phyloP scores from a whole-genome alignment of 1,140 invertebrate genomes.

The Macrosteles quadrilineatus region DNA sequence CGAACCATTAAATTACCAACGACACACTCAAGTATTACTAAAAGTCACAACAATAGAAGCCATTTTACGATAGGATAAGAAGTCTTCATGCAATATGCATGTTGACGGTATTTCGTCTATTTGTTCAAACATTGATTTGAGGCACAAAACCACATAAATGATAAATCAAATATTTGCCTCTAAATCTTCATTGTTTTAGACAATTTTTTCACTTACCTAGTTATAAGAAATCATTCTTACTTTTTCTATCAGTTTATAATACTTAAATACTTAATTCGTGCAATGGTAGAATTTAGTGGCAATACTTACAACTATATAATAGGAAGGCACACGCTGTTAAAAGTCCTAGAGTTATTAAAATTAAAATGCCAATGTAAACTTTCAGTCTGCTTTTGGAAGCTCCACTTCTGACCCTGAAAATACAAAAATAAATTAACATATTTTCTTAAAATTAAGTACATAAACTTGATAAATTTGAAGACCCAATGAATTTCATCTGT shows the following conservation, averaged over 20 bases:
- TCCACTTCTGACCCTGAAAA: constrained; percentile 9
- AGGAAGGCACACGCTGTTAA: not conserved
- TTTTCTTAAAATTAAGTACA: not conserved
- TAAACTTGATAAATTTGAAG: not conserved
- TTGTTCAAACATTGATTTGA: too few relatives aligned
- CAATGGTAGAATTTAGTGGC: too few relatives aligned
- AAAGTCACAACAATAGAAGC: not conserved
- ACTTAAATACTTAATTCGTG: too few relatives aligned
- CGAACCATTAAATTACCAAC: not conserved
- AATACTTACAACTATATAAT: constrained; percentile 14
- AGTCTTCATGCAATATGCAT: too few relatives aligned
- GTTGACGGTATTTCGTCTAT: too few relatives aligned
- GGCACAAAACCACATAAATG: too few relatives aligned
- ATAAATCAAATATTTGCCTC: too few relatives aligned
- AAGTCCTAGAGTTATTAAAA: not conserved
- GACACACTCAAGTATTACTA: not conserved
- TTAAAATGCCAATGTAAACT: constrained; percentile 11
- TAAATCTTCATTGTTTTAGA: too few relatives aligned
- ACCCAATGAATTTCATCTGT: not conserved
- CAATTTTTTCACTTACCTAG: too few relatives aligned
- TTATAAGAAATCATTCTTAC: too few relatives aligned
- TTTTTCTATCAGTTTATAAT: too few relatives aligned
- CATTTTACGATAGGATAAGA: too few relatives aligned
- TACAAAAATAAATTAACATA: constrained; percentile 3
- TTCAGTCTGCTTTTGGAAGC: constrained; percentile 16